Conservation (phyloP, 2,888 invertebrate genomes). For the Cloeon dipterum region DNA sequence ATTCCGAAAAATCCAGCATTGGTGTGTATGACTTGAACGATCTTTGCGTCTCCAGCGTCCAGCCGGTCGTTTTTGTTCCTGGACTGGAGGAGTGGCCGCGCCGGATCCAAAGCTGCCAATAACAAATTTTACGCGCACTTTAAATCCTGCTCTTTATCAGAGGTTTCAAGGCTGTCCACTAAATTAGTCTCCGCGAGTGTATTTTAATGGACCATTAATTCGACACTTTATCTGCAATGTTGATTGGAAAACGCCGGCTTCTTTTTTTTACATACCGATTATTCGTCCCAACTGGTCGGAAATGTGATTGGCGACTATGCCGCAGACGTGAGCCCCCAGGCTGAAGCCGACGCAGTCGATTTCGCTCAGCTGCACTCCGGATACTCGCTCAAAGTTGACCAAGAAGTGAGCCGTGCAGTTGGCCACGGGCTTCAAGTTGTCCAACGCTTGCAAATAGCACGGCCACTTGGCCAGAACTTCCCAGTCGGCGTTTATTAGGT, state of each 20-base stretch:
- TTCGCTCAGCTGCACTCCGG: constrained; percentile 36
- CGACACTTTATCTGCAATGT: no score
- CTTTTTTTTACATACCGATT: constrained; percentile 37
- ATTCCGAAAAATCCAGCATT: constrained; percentile 62
- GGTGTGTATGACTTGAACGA: constrained; percentile 56
- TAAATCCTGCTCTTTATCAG: no score
- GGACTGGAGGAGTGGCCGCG: constrained; percentile 42
- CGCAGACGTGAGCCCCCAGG: constrained; percentile 52
- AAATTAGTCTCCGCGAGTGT: no score
- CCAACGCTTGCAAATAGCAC: constrained; percentile 51
- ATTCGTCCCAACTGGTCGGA: constrained; percentile 49
- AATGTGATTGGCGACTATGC: constrained; percentile 46
- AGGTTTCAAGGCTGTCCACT: no score
- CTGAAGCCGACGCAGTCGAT: constrained; percentile 53
- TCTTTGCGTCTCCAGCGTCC: constrained; percentile 48
- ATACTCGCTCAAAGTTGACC: constrained; percentile 31
- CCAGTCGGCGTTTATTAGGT: constrained; percentile 58
- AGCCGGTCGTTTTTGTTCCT: constrained; percentile 22
- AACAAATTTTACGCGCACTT: no score
- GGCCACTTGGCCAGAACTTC: constrained; percentile 42
- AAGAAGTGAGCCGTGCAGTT: constrained; percentile 42
- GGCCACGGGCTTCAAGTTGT: constrained; percentile 47
- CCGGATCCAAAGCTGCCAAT: constrained; percentile 40
- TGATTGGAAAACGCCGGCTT: no score
- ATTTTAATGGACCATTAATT: no score